Evolutionary conservation across 1,140 invertebrate genomes (phyloP).

Genomic region (Aphis craccivora): DNA sequence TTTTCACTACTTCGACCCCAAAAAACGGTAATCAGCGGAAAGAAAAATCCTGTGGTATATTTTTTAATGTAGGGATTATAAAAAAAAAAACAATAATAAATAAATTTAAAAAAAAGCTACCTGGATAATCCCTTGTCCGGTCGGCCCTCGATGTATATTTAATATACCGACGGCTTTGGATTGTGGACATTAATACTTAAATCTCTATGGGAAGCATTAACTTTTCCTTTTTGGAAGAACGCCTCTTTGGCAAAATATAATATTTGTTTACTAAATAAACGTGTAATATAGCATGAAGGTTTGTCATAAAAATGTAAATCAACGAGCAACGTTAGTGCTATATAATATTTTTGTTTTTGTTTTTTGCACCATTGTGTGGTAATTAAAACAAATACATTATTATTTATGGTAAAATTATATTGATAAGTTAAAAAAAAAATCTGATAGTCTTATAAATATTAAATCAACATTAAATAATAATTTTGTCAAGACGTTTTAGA

Average conservation of each 20-base stretch:
- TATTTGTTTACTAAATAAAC: slow-evolving; percentile 49
- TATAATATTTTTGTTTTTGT: background rate
- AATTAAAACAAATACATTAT: background rate
- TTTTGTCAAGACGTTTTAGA: background rate
- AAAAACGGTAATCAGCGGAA: slow-evolving; percentile 52
- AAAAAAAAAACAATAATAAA: slow-evolving; percentile 41
- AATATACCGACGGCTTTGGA: slow-evolving; percentile 52
- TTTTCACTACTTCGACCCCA: slow-evolving; percentile 18
- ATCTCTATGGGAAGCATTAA: slow-evolving; percentile 53
- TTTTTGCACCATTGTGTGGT: background rate
- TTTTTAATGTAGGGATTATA: slow-evolving; percentile 38
- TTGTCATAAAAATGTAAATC: slow-evolving; percentile 47
- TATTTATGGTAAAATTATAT: background rate
- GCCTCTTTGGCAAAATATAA: slow-evolving; percentile 38
- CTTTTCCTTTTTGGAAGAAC: slow-evolving; percentile 55
- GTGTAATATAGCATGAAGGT: slow-evolving; percentile 32
- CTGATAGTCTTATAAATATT: background rate
- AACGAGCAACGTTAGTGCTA: background rate
- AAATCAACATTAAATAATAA: background rate
- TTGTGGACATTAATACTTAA: slow-evolving; percentile 56
- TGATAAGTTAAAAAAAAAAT: background rate
- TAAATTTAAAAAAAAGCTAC: slow-evolving; percentile 22
- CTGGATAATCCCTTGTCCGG: slow-evolving; percentile 54
- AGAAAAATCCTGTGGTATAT: slow-evolving; percentile 44
- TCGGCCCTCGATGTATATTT: slow-evolving; percentile 52